phyloP scores from a whole-genome alignment of 2,888 invertebrate genomes.

The Pardosa pseudoannulata region DNA sequence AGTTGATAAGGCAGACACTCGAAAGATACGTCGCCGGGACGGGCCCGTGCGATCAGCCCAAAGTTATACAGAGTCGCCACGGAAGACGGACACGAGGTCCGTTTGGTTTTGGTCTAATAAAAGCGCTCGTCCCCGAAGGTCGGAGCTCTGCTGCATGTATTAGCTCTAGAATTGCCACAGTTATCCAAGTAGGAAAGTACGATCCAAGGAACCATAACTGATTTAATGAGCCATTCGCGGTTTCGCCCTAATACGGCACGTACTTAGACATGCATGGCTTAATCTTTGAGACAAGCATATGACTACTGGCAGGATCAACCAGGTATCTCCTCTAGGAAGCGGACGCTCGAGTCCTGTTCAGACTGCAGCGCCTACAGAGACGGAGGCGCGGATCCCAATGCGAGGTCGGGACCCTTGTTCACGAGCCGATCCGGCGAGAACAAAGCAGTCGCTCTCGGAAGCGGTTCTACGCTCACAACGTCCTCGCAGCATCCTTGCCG shows the following conservation, averaged over 20 bases:
- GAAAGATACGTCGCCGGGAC: constrained; percentile 74
- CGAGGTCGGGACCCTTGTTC: too few relatives aligned
- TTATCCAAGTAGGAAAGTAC: constrained; percentile 81
- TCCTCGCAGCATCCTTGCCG: too few relatives aligned
- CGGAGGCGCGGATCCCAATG: too few relatives aligned
- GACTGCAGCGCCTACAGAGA: too few relatives aligned
- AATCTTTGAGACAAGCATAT: constrained; percentile 84
- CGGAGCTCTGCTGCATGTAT: constrained; percentile 81
- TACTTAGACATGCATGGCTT: constrained; percentile 84
- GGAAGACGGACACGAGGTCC: constrained; percentile 74
- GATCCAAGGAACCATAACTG: constrained; percentile 81
- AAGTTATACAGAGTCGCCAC: constrained; percentile 57
- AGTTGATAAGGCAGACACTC: constrained; percentile 78
- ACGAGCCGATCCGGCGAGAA: too few relatives aligned
- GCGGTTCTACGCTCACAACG: too few relatives aligned
- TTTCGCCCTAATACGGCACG: constrained; percentile 81
- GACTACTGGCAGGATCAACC: constrained; percentile 83
- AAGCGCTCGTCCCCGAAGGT: constrained; percentile 79
- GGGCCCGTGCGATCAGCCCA: constrained; percentile 52
- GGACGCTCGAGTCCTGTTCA: too few relatives aligned
- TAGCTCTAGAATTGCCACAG: constrained; percentile 84
- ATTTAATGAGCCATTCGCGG: constrained; percentile 82
- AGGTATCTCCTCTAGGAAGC: too few relatives aligned
- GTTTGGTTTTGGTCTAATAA: constrained; percentile 81
- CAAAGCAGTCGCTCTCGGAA: too few relatives aligned